Percentiles rank a stretch among this genome's conserved stretches.
phyloP scores from a whole-genome alignment of 2,113 vertebrate genomes.

The Gnathonemus echidnorhynchus region DNA sequence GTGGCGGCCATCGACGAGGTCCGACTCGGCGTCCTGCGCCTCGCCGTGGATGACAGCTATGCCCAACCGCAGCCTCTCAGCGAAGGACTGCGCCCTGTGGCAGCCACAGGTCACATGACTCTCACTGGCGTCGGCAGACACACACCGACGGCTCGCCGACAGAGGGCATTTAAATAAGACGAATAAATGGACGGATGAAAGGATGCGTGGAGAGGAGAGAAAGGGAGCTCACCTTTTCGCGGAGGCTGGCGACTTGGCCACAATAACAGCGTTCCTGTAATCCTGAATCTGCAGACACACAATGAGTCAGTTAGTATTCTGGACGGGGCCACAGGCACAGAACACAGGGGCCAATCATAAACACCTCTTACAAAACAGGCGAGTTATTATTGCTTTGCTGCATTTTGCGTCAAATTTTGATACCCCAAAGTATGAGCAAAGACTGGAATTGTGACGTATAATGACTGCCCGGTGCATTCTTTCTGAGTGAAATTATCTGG shows the following conservation, averaged over 20 bases:
- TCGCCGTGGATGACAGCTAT: conserved; percentile 94
- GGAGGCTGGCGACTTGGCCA: conserved; percentile 94
- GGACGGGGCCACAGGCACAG: neutral
- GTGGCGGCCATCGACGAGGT: conserved; percentile 90
- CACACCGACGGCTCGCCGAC: neutral
- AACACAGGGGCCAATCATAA: neutral
- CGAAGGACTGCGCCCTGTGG: conserved; percentile 88
- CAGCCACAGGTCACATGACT: neutral
- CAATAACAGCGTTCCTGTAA: conserved; percentile 96
- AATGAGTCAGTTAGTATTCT: neutral
- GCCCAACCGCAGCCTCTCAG: conserved; percentile 82
- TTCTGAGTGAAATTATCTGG: neutral
- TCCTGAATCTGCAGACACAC: conserved; percentile 77
- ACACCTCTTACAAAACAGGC: neutral
- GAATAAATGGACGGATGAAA: neutral
- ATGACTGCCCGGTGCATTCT: neutral
- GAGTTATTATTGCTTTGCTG: neutral
- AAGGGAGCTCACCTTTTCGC: conserved; percentile 78
- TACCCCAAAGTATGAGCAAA: neutral
- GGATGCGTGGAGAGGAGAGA: neutral
- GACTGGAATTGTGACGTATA: neutral
- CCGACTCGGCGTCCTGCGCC: conserved; percentile 90
- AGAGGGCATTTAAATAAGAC: neutral
- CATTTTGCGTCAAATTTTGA: no score
- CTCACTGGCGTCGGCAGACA: neutral